phyloP scores from a whole-genome alignment of 2,797 vertebrate species.

The Xiphophorus birchmanni region DNA sequence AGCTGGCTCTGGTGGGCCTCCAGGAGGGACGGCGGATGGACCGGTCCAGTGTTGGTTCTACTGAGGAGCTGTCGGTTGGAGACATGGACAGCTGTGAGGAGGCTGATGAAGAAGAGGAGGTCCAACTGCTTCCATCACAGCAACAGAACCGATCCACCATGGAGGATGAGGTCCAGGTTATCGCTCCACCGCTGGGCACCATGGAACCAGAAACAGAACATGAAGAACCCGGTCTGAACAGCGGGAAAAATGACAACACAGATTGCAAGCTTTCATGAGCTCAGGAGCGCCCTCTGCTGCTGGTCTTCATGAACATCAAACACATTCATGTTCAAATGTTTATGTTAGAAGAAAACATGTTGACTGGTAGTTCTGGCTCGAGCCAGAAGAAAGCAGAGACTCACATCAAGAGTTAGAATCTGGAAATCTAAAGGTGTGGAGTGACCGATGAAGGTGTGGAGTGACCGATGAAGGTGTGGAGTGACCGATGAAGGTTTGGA shows the following conservation, averaged over 20 bases:
- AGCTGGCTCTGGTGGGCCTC: conserved; percentile 1
- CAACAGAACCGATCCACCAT: neutral
- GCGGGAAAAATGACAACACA: conserved; percentile 62
- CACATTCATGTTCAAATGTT: neutral
- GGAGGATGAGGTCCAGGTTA: neutral
- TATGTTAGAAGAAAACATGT: neutral
- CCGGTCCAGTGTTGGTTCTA: neutral
- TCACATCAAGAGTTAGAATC: neutral
- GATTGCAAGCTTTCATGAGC: conserved; percentile 73
- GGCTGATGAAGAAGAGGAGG: conserved; percentile 18
- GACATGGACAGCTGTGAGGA: conserved; percentile 68
- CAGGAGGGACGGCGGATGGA: neutral
- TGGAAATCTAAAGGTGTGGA: neutral
- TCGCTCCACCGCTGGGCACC: neutral
- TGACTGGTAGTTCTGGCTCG: neutral
- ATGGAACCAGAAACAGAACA: neutral
- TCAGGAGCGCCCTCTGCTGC: neutral
- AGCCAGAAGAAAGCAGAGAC: neutral
- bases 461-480: neutral
- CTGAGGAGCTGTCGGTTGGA: conserved; percentile 1
- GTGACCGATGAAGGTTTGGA: neutral
- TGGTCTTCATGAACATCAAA: neutral
- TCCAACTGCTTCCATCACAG: neutral
- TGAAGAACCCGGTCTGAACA: neutral
- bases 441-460: neutral